Base-by-base conservation (phyloP, 2,888 invertebrate genomes). In the Caenorhabditis panamensis region DNA sequence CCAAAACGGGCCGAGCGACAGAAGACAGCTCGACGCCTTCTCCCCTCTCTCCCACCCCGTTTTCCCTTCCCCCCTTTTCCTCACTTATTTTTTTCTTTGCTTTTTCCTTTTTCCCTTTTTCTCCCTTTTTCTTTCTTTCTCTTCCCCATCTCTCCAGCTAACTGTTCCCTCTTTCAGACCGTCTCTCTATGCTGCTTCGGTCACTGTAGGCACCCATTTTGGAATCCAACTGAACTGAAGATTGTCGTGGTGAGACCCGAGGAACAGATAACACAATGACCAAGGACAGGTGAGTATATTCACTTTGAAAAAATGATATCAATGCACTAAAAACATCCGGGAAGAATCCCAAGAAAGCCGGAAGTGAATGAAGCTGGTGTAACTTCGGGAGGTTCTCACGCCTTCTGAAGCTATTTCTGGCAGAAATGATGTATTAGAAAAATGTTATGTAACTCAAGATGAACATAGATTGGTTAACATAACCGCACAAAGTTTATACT, bases 211-310 rank as follows among this genome's bases (percentile, higher is more conserved):
- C 36, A 59, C 41, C 37, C 11, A 31, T 6, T 31, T 37, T 59
- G 8, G 24, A 24, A 53, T 13, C 24, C 51, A 31, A 31, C 31
- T 31, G 31, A n/a, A n/a, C n/a, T n/a, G n/a, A n/a, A n/a, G n/a
- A n/a, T n/a, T n/a, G n/a, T 62, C 61, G 61, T 62, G 69, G 53
- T 31, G 36, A 47, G 28, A 62, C 37, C 18, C 49, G n/a, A n/a
- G n/a, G n/a, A 20, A 18, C 37, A 41, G 22, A 47, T n/a, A 26
- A 6, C 20, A 72, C 16, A 18, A 76, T 76, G 76, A 76, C 76
- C 47, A 76, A 76, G 58, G 76, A 76, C 51, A 76, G 76, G 76
- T 68, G 56, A 56, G 76, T 44, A 47, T 20, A 8, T 26, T 56
- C 16, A n/a, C 6, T 53, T 36, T 24, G 2, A 6, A 28, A 20